phyloP scores from a whole-genome alignment of 2,113 vertebrate species.

The Hystrix cristata region DNA sequence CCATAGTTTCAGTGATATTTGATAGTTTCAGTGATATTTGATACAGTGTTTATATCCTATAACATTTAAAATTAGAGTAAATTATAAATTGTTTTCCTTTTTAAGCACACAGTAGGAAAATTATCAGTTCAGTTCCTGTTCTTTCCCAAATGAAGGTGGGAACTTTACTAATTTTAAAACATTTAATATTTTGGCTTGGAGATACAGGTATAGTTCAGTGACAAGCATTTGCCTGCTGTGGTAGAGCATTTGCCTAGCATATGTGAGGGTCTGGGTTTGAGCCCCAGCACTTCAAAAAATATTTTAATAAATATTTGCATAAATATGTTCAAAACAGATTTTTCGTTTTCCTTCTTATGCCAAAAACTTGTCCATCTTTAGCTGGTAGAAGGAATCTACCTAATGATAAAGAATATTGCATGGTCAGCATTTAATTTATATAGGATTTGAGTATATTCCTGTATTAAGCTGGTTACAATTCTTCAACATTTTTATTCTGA shows the following conservation, averaged over 20 bases:
- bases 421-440: background rate
- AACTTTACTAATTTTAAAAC: constrained; percentile 52
- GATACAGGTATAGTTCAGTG: background rate
- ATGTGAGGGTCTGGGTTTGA: background rate
- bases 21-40: background rate
- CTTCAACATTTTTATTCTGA: constrained; percentile 27
- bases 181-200: background rate
- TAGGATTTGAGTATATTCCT: background rate
- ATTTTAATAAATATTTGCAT: background rate
- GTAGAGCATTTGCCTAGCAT: background rate
- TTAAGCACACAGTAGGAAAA: background rate
- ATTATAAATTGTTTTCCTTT: constrained; percentile 40
- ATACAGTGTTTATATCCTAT: background rate
- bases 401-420: constrained; percentile 30
- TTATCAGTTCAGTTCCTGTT: background rate
- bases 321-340: constrained; percentile 26
- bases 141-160: background rate
- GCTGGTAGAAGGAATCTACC: background rate
- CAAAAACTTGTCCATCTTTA: background rate
- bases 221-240: background rate
- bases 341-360: background rate
- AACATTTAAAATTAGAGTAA: constrained; percentile 21
- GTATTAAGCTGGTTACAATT: constrained; percentile 3
- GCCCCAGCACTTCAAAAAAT: background rate
- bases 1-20: background rate